Base-by-base conservation (phyloP, 2,888 invertebrate genomes). In the Latrodectus hesperus region DNA sequence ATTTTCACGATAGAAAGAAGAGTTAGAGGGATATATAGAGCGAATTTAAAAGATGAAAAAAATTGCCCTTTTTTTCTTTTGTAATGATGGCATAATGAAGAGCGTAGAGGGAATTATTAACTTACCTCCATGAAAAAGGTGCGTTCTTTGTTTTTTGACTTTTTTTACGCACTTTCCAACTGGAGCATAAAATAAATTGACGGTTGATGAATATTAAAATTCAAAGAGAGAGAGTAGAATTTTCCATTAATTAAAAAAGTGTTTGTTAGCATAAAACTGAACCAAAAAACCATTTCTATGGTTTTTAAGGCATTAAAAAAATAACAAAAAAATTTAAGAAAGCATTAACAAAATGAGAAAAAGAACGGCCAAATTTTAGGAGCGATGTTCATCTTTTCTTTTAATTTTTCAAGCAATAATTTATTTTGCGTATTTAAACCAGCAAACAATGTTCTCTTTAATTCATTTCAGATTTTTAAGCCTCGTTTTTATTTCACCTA, bases 51-150 rank as follows among this genome's bases (percentile, higher is more conserved):
- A 38, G 38, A 38, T 4, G 4, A 6, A 6, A n/a, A 14, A n/a
- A n/a, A n/a, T 38, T 38, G 38, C 6, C 6, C 0, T 73, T 73
- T 6, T 52, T 67, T 77, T 51, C 71, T 83, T 76, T 70, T 83
- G 26, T 86, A 86, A 86, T 80, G 85, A 86, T 87, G 77, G 60
- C 55, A 81, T 87, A 87, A 87, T 81, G 86, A 81, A 81, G 64
- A 55, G 73, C 76, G 80, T 75, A 74, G 80, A 65, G 80, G 80
- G 80, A 86, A 86, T 86, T 75, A 86, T 86, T 86, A 86, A 80
- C 79, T 86, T 70, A 64, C 79, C 71, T 71, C 80, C 51, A 38
- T 71, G 53, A 53, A 53, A 72, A 78, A 80, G 80, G 80, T 86
- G 85, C 76, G 80, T 80, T 71, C 80, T 26, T 71, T 38, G 51